These are phyloP conservation scores for Odontomyia ornata DNA, from an alignment of 2,888 invertebrate genomes.

Conservation along the genomic window DNA sequence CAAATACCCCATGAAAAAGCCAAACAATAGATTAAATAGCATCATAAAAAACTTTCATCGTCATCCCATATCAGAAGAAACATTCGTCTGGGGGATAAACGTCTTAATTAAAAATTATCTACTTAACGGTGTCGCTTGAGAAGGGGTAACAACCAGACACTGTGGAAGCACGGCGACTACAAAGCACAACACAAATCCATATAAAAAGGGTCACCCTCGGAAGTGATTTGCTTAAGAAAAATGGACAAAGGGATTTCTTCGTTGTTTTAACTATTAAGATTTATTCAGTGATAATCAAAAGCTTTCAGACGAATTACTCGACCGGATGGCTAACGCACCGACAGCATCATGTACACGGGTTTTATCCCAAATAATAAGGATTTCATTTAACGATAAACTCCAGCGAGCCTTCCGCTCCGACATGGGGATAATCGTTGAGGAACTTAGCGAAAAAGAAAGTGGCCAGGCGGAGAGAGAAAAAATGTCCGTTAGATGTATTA, in stretches of 20 bases:
- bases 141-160: not conserved
- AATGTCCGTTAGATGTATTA: constrained; percentile 22
- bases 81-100: constrained; percentile 40
- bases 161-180: not conserved
- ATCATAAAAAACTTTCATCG: constrained; percentile 22
- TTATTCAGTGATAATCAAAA: constrained; percentile 54
- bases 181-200: constrained; percentile 46
- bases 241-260: constrained; percentile 51
- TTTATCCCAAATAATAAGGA: constrained; percentile 32
- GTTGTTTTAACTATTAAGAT: constrained; percentile 54
- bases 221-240: constrained; percentile 50
- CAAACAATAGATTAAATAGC: constrained; percentile 29
- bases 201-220: constrained; percentile 49
- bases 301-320: constrained; percentile 54
- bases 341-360: constrained; percentile 20
- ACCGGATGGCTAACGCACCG: constrained; percentile 42
- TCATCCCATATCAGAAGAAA: constrained; percentile 4
- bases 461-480: constrained; percentile 1
- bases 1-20: not conserved
- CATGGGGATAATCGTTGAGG: constrained; percentile 37
- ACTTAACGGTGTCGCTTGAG: constrained; percentile 38
- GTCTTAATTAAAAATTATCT: constrained; percentile 51
- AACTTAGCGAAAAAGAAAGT: constrained; percentile 23
- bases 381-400: constrained; percentile 43
- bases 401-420: constrained; percentile 20